These are phyloP conservation scores for Ophiothrix spiculata DNA, from an alignment of 35 echinoderm and acorn worm species.

Conservation along the genomic window DNA sequence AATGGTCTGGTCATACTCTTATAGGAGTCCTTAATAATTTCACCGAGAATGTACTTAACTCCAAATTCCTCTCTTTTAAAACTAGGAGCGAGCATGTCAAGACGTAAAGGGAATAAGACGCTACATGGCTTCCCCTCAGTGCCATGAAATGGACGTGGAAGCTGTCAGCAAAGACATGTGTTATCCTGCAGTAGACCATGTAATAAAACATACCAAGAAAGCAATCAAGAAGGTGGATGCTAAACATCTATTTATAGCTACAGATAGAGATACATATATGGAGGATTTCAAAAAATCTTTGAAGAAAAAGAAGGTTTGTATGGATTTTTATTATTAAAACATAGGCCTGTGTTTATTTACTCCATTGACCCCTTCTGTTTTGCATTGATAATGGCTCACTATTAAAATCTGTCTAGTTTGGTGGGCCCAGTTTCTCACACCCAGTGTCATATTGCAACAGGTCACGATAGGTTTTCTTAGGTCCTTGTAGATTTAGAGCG, in stretches of 20 bases:
- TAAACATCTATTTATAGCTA: constrained; percentile 94
- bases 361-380: too few relatives aligned
- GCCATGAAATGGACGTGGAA: constrained; percentile 29
- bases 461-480: too few relatives aligned
- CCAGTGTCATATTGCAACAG: too few relatives aligned
- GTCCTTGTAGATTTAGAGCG: too few relatives aligned
- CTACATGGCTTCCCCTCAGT: constrained; percentile 91
- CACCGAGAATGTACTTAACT: too few relatives aligned
- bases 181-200: constrained; percentile 37
- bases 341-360: too few relatives aligned
- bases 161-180: constrained; percentile 59
- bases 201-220: constrained; percentile 47
- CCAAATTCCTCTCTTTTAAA: neutral
- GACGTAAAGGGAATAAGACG: constrained; percentile 27
- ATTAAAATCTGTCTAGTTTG: too few relatives aligned
- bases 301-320: constrained; percentile 53
- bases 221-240: constrained; percentile 56
- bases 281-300: constrained; percentile 50
- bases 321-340: too few relatives aligned
- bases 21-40: too few relatives aligned
- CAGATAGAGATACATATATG: constrained; percentile 67
- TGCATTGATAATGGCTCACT: too few relatives aligned
- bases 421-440: too few relatives aligned
- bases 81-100: constrained; percentile 63
- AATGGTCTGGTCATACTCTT: too few relatives aligned